Evolutionary conservation across 2,113 vertebrate species (phyloP), one percentile per base, ranked within the genome.

Genomic region (Nothobranchius furzeri): DNA sequence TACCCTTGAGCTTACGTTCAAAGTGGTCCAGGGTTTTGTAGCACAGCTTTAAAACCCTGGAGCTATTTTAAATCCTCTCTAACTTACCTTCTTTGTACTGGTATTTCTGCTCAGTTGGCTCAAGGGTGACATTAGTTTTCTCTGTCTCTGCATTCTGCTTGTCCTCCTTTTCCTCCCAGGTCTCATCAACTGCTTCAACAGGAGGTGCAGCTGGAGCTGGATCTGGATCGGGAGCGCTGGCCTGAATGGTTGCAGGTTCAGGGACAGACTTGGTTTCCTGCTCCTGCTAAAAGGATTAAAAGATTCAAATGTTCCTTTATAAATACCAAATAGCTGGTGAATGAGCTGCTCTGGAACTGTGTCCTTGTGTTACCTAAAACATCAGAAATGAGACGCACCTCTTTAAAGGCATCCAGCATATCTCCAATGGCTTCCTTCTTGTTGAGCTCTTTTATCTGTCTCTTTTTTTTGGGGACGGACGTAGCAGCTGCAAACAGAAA

Each of bases 391-490:
- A 74, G 37, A 81, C 92, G 76, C 79, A 98, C 97, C 95, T 99
- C 97, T 90, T 96, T 98, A 83, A 98, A 98, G 77, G 97, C 96
- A 92, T 98, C 96, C 78, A 98, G 86, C 75, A 99, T 91, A 84
- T 97, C 94, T 56, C 97, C 97, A 52, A 95, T 93, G 60, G 92
- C 90, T 77, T 96, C 95, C 82, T 96, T 98, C 76, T 97, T 98
- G 85, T 99, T 96, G 60, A 96, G 81, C 73, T 98, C 95, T 90
- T 95, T 98, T 88, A 97, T 92, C 88, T 93, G 95, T 79, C 95
- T 95, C 81, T 93, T 98, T 83, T 92, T 98, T 94, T 96, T 98
- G 95, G 95, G 96, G 93, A 96, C 94, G 65, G 93, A 94, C 60
- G 88, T 60, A 75, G 95, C 94, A 86, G 93, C 94, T 95, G 73